These are phyloP conservation scores for Axea sp. DNA, from an alignment of 2,888 invertebrate genomes.

Conservation along the genomic window DNA sequence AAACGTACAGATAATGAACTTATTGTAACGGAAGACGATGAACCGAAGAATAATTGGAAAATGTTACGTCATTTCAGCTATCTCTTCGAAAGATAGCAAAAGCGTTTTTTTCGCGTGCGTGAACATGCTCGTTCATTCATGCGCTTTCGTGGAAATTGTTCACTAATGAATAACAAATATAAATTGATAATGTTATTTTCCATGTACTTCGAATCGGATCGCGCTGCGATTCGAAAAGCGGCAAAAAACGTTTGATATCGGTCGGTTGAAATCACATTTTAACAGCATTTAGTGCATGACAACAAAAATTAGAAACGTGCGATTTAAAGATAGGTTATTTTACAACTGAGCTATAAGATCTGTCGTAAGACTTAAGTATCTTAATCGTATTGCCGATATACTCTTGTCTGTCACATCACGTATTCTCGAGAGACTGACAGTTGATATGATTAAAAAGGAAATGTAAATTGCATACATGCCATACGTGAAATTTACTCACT, in stretches of 20 bases:
- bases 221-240: too few relatives aligned
- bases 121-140: conserved; percentile 52
- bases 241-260: conserved; percentile 16
- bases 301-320: conserved; percentile 51
- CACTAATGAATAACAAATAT: conserved; percentile 27
- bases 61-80: conserved; percentile 45
- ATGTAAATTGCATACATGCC: conserved; percentile 53
- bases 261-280: conserved; percentile 24
- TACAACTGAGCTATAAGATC: conserved; percentile 44
- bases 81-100: conserved; percentile 21
- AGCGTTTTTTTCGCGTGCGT: conserved; percentile 14
- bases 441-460: conserved; percentile 59
- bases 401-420: conserved; percentile 55
- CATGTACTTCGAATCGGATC: not conserved
- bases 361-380: conserved; percentile 56
- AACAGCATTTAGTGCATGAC: conserved; percentile 43
- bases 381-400: conserved; percentile 60
- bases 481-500: conserved; percentile 48
- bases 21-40: conserved; percentile 61
- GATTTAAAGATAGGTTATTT: conserved; percentile 56
- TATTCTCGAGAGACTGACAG: conserved; percentile 57
- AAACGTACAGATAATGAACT: conserved; percentile 60
- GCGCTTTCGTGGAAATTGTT: conserved; percentile 33
- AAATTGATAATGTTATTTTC: conserved; percentile 38
- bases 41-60: conserved; percentile 62